Percentiles rank a stretch among this genome's conserved stretches.
Evolutionary conservation across 2,888 invertebrate species (phyloP).

Genomic region (Zhuqinia jingwanae): DNA sequence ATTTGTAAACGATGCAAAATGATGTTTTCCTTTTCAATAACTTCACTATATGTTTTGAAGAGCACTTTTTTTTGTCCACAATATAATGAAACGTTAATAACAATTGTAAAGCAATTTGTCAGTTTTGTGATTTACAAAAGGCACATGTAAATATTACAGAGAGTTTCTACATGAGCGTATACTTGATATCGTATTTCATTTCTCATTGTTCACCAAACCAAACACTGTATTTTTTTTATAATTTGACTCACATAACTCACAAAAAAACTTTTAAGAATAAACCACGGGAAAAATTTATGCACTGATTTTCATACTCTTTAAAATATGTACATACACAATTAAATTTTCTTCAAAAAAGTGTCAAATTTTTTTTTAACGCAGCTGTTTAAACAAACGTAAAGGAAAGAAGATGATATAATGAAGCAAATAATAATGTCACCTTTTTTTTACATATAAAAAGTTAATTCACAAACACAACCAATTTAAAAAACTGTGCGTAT

Average conservation of each 20-base stretch:
- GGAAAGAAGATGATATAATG: background rate
- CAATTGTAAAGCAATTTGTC: no score
- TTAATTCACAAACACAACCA: constrained; percentile 34
- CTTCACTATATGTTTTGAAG: no score
- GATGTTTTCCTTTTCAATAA: no score
- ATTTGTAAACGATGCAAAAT: no score
- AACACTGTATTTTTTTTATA: background rate
- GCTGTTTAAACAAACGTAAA: background rate
- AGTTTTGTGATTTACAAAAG: no score
- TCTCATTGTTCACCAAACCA: background rate
- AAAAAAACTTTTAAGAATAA: background rate
- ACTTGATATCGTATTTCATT: constrained; percentile 21
- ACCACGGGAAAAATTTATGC: constrained; percentile 3
- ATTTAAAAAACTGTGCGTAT: background rate
- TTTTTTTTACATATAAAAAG: constrained; percentile 8
- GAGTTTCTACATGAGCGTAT: background rate
- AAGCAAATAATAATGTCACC: constrained; percentile 48
- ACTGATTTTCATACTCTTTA: no score
- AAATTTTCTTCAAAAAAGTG: background rate
- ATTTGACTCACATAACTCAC: constrained; percentile 4
- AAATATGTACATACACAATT: no score
- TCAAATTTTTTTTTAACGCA: background rate
- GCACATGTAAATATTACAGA: no score
- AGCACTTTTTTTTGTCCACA: no score
- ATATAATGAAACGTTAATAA: no score